phyloP scores from a whole-genome alignment of 2,888 invertebrate species.

The Drosophila tanythrix region DNA sequence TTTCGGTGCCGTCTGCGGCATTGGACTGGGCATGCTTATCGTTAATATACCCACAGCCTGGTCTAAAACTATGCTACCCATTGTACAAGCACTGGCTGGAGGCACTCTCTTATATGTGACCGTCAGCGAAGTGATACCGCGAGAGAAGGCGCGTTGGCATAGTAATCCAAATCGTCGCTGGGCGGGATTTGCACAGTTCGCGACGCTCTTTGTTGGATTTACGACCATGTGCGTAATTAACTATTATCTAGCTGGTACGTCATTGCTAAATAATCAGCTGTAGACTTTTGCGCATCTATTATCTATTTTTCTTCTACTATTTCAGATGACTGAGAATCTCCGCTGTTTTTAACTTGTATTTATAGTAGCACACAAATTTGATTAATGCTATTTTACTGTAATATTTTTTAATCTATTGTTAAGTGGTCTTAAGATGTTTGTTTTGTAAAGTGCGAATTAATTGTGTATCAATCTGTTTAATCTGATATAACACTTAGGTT shows the following conservation, averaged over 20 bases:
- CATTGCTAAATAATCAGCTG: neutral
- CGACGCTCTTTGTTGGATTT: slow-evolving; percentile 88
- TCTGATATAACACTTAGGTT: neutral
- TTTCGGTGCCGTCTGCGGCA: slow-evolving; percentile 89
- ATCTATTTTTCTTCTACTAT: slow-evolving; percentile 2
- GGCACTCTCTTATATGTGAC: slow-evolving; percentile 92
- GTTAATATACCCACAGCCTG: slow-evolving; percentile 86
- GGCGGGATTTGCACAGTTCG: slow-evolving; percentile 88
- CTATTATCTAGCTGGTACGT: slow-evolving; percentile 86
- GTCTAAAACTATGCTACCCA: slow-evolving; percentile 86
- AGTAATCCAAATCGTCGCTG: slow-evolving; percentile 85
- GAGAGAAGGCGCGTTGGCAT: slow-evolving; percentile 91
- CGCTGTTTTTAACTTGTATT: slow-evolving; percentile 14
- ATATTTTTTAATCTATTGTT: slow-evolving; percentile 26
- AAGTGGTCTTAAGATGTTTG: slow-evolving; percentile 12
- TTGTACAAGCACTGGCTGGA: slow-evolving; percentile 90
- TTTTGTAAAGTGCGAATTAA: slow-evolving; percentile 13
- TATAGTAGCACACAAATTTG: slow-evolving; percentile 5
- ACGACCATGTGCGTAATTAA: slow-evolving; percentile 88
- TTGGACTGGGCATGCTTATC: slow-evolving; percentile 88
- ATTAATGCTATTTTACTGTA: slow-evolving; percentile 12
- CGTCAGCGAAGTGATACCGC: slow-evolving; percentile 90
- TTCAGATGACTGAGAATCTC: slow-evolving; percentile 59
- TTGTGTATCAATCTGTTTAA: slow-evolving; percentile 11
- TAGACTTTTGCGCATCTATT: slow-evolving; percentile 14